Evolutionary conservation across 2,113 vertebrate species (phyloP), one percentile per base, ranked within the genome.

Genomic region (Leucoraja erinaceus): DNA sequence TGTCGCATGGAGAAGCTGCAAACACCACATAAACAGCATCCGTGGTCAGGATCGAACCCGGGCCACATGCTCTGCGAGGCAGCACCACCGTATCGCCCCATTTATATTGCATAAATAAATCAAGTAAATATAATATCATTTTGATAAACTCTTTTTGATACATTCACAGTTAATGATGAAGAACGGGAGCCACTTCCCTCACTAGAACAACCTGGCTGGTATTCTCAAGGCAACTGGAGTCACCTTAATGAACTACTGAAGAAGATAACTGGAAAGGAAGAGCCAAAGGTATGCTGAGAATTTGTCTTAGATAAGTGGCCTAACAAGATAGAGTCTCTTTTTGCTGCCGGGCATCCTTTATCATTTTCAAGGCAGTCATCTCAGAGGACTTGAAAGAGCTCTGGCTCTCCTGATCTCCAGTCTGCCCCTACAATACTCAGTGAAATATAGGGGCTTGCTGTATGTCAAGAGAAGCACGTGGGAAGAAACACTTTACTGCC

Each of bases 191-290:
- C 96, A 4, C 95, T 99, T 91, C 96, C 96, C 0, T 96, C 96
- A 3, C 95, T 99, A 94, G 97, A 99, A 77, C 98, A 98, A 91
- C 97, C 98, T 0, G 98, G 98, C 94, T 99, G 98, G 98, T 99
- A 99, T 95, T 99, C 98, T 59, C 98, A 99, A 95, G 98, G 98
- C 18, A 99, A 99, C 75, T 97, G 97, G 95, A 95, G 94, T 47
- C 98, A 99, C 94, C 97, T 99, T 33, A 97, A 97, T 54, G 96
- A 99, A 61, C 96, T 99, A 63, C 96, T 99, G 93, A 98, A 97
- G 96, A 97, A 96, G 94, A 98, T 99, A 96, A 98, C 97, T 0
- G 96, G 97, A 94, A 99, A 98, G 94, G 20, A 96, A 7, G 97
- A 98, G 93, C 98, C 98, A 59, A 98, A 98, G 98, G 98, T 99